These are phyloP conservation scores for Hydrozoanthus gracilis DNA, from an alignment of 92 coral and sea anemone species.

Conservation along the genomic window DNA sequence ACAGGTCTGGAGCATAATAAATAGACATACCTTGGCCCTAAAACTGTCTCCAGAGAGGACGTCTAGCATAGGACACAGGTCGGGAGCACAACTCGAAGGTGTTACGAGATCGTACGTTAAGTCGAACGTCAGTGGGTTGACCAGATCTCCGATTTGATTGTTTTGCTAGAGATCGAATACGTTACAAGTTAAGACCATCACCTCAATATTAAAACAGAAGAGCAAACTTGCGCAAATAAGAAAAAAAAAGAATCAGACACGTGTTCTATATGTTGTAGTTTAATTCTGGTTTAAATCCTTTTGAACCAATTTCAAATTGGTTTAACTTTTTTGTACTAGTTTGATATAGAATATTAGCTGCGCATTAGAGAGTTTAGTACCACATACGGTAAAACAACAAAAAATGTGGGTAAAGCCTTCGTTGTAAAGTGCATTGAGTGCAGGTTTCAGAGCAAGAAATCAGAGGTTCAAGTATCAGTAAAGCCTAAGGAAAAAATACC, in stretches of 20 bases:
- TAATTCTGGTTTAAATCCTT: too few relatives aligned
- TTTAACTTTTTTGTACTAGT: too few relatives aligned
- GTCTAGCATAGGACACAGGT: slow-evolving; percentile 21
- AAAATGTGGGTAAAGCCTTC: too few relatives aligned
- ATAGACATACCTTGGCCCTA: neutral
- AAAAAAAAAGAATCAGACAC: neutral
- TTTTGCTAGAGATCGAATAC: neutral
- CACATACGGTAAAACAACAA: too few relatives aligned
- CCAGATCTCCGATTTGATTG: slow-evolving; percentile 32
- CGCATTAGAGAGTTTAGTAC: too few relatives aligned
- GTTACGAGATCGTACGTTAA: slow-evolving; percentile 6
- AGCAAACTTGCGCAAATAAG: neutral
- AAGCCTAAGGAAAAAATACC: too few relatives aligned
- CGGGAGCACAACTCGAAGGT: slow-evolving; percentile 23
- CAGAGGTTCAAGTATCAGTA: too few relatives aligned
- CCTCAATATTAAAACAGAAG: neutral
- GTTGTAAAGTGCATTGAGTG: too few relatives aligned
- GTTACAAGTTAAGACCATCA: neutral
- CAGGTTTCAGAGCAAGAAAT: too few relatives aligned
- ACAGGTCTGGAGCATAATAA: slow-evolving; percentile 11
- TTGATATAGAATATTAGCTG: too few relatives aligned
- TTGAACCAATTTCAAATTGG: too few relatives aligned
- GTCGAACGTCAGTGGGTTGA: slow-evolving; percentile 35
- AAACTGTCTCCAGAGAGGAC: slow-evolving; percentile 23
- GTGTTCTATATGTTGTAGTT: too few relatives aligned